phyloP scores from a whole-genome alignment of 2,888 invertebrate genomes.

The Panopea generosa region DNA sequence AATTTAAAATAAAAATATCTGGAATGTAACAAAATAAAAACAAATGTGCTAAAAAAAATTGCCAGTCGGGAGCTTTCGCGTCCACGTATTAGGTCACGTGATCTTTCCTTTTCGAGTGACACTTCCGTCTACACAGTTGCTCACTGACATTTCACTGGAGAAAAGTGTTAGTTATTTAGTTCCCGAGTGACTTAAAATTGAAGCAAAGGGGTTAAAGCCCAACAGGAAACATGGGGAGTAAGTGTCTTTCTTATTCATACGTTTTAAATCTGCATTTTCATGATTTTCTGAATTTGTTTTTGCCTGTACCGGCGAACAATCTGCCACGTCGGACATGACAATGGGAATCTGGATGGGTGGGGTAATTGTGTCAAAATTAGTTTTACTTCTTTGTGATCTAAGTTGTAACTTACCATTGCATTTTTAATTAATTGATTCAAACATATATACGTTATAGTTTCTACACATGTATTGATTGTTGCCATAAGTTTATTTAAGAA shows the following conservation, averaged over 20 bases:
- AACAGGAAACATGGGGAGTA: constrained; percentile 51
- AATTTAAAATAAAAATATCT: background rate
- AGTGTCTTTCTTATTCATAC: constrained; percentile 25
- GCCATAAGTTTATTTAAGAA: too few relatives aligned
- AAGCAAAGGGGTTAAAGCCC: constrained; percentile 3
- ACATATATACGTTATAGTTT: too few relatives aligned
- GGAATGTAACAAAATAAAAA: too few relatives aligned
- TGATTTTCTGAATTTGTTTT: constrained; percentile 14
- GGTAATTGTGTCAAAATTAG: constrained; percentile 5
- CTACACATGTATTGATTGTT: too few relatives aligned
- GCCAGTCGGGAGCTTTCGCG: background rate
- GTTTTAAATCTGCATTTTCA: background rate
- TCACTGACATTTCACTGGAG: too few relatives aligned
- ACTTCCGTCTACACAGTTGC: constrained; percentile 49
- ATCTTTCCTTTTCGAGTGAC: constrained; percentile 53
- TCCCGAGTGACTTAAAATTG: too few relatives aligned
- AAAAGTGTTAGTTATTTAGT: too few relatives aligned
- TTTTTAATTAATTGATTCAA: too few relatives aligned
- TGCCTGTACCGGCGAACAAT: constrained; percentile 1
- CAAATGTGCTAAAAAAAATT: too few relatives aligned
- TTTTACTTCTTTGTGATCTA: background rate
- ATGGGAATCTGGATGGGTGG: constrained; percentile 36
- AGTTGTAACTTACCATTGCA: too few relatives aligned
- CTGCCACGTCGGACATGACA: constrained; percentile 55
- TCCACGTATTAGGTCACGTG: constrained; percentile 67